phyloP scores from a whole-genome alignment of 2,888 invertebrate species.

The Frankliniella fusca region DNA sequence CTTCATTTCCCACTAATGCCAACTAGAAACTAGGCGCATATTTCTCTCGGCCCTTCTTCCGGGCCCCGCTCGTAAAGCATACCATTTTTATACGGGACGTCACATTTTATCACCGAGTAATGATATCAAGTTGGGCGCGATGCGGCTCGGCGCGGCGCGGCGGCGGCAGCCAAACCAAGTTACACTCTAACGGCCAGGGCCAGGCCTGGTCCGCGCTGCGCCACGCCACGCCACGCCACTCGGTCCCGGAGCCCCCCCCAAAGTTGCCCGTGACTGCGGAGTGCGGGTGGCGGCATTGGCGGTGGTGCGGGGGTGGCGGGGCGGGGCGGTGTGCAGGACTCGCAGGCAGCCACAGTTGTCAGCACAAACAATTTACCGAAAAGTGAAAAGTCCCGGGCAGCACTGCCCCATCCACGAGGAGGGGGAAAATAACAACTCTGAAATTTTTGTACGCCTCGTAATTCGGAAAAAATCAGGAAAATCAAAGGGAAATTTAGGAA shows the following conservation, averaged over 20 bases:
- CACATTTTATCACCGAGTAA: slow-evolving; percentile 12
- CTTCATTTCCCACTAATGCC: slow-evolving; percentile 9
- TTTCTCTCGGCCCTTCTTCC: slow-evolving; percentile 6
- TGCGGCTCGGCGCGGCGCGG: not conserved
- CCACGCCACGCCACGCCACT: too few relatives aligned
- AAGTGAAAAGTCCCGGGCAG: not conserved
- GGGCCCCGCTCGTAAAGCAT: slow-evolving; percentile 7
- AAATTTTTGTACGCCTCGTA: too few relatives aligned
- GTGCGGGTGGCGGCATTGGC: too few relatives aligned
- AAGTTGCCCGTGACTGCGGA: not conserved
- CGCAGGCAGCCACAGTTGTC: not conserved
- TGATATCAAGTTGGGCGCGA: slow-evolving; percentile 21
- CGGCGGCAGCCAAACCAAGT: not conserved
- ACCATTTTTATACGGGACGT: slow-evolving; percentile 13
- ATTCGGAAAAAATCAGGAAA: too few relatives aligned
- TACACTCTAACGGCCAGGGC: not conserved
- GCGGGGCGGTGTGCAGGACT: too few relatives aligned
- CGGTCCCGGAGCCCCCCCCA: not conserved
- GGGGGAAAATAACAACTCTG: too few relatives aligned
- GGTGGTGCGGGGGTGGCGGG: too few relatives aligned
- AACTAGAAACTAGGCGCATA: slow-evolving; percentile 24
- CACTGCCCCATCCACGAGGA: too few relatives aligned
- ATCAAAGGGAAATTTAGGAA: too few relatives aligned
- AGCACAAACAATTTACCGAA: slow-evolving; percentile 14
- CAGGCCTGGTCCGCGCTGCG: too few relatives aligned